Base-by-base conservation (phyloP, 1,140 invertebrate species). In the Papilio helenus region DNA sequence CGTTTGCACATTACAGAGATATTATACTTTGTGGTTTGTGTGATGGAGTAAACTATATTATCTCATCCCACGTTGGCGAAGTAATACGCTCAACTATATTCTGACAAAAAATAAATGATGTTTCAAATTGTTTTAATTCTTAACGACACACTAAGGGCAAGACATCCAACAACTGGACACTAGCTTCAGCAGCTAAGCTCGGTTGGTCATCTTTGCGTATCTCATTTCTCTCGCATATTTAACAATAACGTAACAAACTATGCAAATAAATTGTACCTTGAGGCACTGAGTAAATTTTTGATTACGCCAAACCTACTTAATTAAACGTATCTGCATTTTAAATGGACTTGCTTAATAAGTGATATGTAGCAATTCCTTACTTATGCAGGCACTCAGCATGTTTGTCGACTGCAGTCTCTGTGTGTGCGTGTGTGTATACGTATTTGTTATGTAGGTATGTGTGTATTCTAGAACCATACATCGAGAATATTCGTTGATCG, bases 261-360 rank as follows among this genome's bases (percentile, higher is more conserved):
- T 51, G 14, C 34, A 39, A 39, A 14, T 46, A 55, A 23, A 7
- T 9, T 18, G 8, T 55, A 20, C 9, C 51, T 61, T 9, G 8
- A 58, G 8, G 3, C 5, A n/a, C n/a, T n/a, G n/a, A n/a, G n/a
- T n/a, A 14, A 61, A 29, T 65, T 29, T 68, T 29, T 29, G 14
- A 68, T 68, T 68, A 68, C 26, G 61, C 14, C 61, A 68, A 68
- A 68, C 23, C 61, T 68, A 68, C 14, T 68, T 16, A 61, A 61
- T 61, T 26, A 68, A 68, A 68, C 61, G 26, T 29, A 29, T 68
- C 12, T 29, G 26, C 61, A 29, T 68, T 68, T 68, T 16, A 68
- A 29, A 68, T 34, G 26, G 29, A 68, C 23, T 68, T 68, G 61
- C 23, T 68, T 26, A 68, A 10, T 61, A 26, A 29, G 58, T 61